These are phyloP conservation scores for Cariama cristata DNA, from an alignment of 2,113 vertebrate species.

Conservation along the genomic window DNA sequence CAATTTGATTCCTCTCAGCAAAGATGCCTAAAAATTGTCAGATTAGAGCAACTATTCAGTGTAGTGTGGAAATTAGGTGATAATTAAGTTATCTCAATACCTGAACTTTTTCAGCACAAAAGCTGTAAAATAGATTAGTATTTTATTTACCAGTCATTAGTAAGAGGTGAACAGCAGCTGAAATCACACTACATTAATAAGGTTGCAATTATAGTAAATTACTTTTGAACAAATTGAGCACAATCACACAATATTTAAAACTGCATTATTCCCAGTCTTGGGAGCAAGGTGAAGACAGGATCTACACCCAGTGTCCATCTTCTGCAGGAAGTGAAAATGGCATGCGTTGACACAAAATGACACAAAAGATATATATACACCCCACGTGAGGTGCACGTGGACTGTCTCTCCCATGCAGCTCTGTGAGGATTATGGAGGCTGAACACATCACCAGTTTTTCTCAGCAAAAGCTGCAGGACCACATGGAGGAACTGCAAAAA, in stretches of 20 bases:
- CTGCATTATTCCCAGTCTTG: not conserved
- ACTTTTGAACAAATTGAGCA: conserved; percentile 33
- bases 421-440: not conserved
- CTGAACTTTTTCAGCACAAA: conserved; percentile 56
- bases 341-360: not conserved
- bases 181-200: conserved; percentile 57
- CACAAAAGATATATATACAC: not conserved
- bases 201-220: conserved; percentile 53
- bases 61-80: conserved; percentile 16
- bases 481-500: not conserved
- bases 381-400: fast-evolving
- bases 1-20: not conserved
- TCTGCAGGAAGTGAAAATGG: not conserved
- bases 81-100: conserved; percentile 65
- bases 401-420: not conserved
- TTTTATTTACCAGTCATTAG: conserved; percentile 70
- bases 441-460: not conserved
- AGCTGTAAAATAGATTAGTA: conserved; percentile 58
- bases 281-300: not conserved
- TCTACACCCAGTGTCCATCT: not conserved
- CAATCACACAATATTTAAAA: not conserved
- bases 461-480: not conserved
- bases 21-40: conserved; percentile 20
- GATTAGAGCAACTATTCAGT: not conserved
- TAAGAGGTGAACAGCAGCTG: conserved; percentile 58